Conservation (phyloP, 2,113 vertebrate genomes). For the Pogona vitticeps region DNA sequence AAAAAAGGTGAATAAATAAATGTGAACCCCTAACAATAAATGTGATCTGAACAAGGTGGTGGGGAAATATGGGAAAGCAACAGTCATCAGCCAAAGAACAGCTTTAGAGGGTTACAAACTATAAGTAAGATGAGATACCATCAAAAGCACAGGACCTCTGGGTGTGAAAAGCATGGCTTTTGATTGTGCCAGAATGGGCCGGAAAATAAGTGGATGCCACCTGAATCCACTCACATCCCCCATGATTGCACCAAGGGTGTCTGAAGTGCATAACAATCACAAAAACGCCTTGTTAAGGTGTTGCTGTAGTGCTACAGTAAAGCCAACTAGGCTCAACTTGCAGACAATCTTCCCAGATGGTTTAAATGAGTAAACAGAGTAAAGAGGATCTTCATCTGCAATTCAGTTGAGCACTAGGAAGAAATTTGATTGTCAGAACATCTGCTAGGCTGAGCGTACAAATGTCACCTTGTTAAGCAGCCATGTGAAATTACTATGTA, state of each 20-base stretch:
- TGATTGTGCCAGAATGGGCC: not conserved
- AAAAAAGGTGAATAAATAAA: too few species aligned
- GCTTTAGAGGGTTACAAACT: not conserved
- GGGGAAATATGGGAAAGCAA: too few species aligned
- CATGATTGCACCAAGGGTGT: not conserved
- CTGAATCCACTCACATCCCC: not conserved
- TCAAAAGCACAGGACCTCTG: not conserved
- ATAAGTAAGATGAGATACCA: not conserved
- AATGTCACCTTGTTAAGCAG: not conserved
- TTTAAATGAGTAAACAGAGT: not conserved
- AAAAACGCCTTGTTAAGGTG: not conserved
- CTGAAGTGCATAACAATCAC: not conserved
- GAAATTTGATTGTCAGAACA: not conserved
- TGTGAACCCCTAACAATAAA: too few species aligned
- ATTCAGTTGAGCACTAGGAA: not conserved
- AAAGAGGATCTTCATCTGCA: not conserved
- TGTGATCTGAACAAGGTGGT: too few species aligned
- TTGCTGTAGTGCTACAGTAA: not conserved
- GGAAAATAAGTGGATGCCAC: not conserved
- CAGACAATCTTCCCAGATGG: not conserved
- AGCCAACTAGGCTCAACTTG: not conserved
- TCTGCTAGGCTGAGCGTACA: not conserved
- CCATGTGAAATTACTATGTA: not conserved
- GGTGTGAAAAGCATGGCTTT: not conserved
- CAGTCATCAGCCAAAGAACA: too few species aligned